Evolutionary conservation across 2,888 invertebrate genomes (phyloP).

Genomic region (Stegophylla sp.): DNA sequence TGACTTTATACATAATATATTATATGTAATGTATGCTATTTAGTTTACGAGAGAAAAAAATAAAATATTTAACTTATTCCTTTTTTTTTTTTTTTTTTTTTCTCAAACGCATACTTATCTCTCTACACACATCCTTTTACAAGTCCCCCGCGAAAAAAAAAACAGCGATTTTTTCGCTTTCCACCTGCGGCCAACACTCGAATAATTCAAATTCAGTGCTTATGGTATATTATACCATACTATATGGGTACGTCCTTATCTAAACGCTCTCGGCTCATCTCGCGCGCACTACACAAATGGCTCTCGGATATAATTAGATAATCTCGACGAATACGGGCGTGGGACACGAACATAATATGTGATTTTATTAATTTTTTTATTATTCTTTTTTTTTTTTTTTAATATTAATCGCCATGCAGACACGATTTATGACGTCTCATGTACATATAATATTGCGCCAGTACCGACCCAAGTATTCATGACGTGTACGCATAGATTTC

Average conservation of each 20-base stretch:
- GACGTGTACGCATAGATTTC: neutral
- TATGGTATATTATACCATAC: neutral
- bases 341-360: neutral
- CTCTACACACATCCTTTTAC: slow-evolving; percentile 22
- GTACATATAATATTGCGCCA: neutral
- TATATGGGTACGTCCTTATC: neutral
- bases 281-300: neutral
- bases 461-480: too few species aligned
- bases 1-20: too few species aligned
- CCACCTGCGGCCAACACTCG: slow-evolving; percentile 11
- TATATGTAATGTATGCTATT: too few species aligned
- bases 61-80: neutral
- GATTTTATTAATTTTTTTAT: neutral
- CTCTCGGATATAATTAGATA: slow-evolving; percentile 24
- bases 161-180: neutral
- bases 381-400: neutral
- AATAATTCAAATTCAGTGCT: neutral
- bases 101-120: neutral
- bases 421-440: slow-evolving; percentile 31
- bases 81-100: neutral
- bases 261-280: slow-evolving; percentile 11
- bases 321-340: slow-evolving; percentile 16
- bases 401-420: neutral
- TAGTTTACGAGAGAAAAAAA: too few species aligned
- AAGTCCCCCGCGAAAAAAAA: neutral